phyloP scores from a whole-genome alignment of 2,888 invertebrate species.

The Cryptocephalus primarius region DNA sequence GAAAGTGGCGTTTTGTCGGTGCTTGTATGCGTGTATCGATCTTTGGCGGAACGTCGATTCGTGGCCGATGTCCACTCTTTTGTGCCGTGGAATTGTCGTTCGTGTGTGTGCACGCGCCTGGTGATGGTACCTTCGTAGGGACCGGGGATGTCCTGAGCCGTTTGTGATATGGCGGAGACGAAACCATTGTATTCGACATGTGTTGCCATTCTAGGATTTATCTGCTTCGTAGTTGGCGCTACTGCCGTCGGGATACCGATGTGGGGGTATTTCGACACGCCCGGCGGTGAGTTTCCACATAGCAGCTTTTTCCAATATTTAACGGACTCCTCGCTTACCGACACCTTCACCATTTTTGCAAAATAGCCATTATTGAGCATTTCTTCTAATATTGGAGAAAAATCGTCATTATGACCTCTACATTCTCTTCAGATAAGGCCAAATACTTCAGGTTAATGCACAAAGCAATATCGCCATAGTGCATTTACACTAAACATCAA shows the following conservation, averaged over 20 bases:
- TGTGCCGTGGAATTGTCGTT: no score
- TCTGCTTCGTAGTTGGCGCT: constrained; percentile 71
- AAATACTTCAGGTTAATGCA: no score
- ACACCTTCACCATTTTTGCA: no score
- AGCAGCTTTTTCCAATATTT: not conserved
- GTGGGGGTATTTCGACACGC: constrained; percentile 77
- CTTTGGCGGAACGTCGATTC: no score
- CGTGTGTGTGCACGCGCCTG: no score
- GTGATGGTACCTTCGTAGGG: no score
- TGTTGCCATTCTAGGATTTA: constrained; percentile 60
- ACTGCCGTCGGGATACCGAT: constrained; percentile 74
- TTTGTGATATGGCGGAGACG: constrained; percentile 43
- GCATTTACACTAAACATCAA: no score
- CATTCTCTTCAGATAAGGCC: not conserved
- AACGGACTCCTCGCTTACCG: no score
- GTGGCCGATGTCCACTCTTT: no score
- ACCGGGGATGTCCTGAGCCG: constrained; percentile 7
- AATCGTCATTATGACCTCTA: not conserved
- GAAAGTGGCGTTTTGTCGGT: constrained; percentile 7
- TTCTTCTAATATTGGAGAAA: not conserved
- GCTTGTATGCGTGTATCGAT: no score
- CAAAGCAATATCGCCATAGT: no score
- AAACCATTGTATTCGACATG: constrained; percentile 58
- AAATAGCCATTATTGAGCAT: not conserved
- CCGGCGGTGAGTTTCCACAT: constrained; percentile 45